Base-by-base conservation (phyloP, 2,113 vertebrate genomes). In the Mormyrus iriodes region DNA sequence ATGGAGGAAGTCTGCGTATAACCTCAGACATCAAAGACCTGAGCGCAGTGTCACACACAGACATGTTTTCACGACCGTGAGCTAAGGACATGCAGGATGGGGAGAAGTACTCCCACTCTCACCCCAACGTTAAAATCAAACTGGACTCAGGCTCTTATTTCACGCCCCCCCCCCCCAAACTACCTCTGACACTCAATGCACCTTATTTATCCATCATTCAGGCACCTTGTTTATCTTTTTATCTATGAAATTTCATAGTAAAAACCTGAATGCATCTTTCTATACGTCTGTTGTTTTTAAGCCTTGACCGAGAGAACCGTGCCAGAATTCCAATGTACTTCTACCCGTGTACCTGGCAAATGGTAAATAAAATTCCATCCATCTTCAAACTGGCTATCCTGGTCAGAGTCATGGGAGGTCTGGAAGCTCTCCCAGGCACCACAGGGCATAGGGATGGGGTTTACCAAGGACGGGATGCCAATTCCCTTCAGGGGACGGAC, bases 41-140 rank as follows among this genome's bases (percentile, higher is more conserved):
- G 39, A 88, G 65, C 49, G 88, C 46, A 82, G 76, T 79, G 17
- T 79, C 48, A 31, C 65, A 3, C 65, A 88, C 88, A 88, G 65
- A 82, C 65, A 73, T 46, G 69, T 61, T 79, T 76, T 49, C 65
- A 88, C 88, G 51, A 35, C 65, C 44, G 9, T n/a, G 27, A 12
- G 55, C 55, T 61, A 24, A 61, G 61, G 61, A 65, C 61, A 10
- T 65, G 61, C 9, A n/a, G n/a, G 58, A 61, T 61, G 58, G 55
- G 55, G n/a, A 65, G 58, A 27, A 27, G 58, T n/a, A 10, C 0
- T 8, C 24, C 58, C 58, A 65, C n/a, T 27, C 24, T n/a, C 61
- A 65, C 61, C 61, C 61, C 61, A 4, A 27, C 3, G 8, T 65
- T n/a, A 65, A 65, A 65, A n/a, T 27, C 61, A 69, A 69, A 69